These are phyloP conservation scores for Nemapogon koenigi DNA, from an alignment of 2,888 invertebrate genomes.

Conservation along the genomic window DNA sequence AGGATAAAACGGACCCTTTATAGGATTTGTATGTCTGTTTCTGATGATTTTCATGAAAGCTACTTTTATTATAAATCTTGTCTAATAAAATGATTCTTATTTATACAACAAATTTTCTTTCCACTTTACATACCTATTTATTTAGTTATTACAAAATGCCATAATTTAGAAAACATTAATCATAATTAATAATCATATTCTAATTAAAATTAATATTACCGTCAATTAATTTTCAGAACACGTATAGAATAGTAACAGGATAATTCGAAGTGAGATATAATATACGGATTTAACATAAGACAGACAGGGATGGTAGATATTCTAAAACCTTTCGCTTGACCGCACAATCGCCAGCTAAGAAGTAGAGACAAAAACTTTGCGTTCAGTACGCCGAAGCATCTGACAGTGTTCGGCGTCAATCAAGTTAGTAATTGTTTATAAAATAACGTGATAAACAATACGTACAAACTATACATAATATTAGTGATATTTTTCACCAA, in stretches of 20 bases:
- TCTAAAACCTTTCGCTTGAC: slow-evolving; percentile 5
- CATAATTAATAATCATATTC: no score
- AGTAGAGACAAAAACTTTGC: slow-evolving; percentile 2
- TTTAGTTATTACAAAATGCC: not conserved
- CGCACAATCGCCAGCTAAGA: slow-evolving; percentile 5
- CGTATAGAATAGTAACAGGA: slow-evolving; percentile 8
- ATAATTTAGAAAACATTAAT: no score
- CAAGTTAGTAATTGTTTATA: no score
- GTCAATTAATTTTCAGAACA: slow-evolving; percentile 5
- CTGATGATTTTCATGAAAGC: no score
- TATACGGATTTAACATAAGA: not conserved
- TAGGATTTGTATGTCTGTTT: no score
- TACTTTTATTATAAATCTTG: no score
- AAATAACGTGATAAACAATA: no score
- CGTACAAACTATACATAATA: no score
- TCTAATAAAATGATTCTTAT: no score
- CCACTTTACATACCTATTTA: not conserved
- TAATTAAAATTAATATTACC: slow-evolving; percentile 1
- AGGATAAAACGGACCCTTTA: no score
- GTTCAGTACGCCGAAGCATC: slow-evolving; percentile 8
- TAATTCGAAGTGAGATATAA: slow-evolving; percentile 1
- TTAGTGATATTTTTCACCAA: no score
- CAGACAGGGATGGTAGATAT: slow-evolving; percentile 2
- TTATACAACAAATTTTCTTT: no score
- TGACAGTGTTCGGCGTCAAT: slow-evolving; percentile 15